Base-by-base conservation (phyloP, 2,113 vertebrate genomes). In the Poeciliopsis turrubarensis region DNA sequence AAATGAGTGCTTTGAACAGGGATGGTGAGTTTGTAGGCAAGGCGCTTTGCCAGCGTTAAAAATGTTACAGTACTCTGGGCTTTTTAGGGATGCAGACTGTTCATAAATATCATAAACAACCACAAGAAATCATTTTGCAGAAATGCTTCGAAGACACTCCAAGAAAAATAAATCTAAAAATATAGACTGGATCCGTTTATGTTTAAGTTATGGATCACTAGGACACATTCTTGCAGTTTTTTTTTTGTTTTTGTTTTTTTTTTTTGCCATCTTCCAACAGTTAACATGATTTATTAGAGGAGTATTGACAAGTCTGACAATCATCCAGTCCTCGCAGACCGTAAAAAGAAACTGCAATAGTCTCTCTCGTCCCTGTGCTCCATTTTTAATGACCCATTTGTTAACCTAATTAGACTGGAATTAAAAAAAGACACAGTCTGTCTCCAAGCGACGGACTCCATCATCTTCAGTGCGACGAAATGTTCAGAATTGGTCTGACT, bases 351-450 rank as follows among this genome's bases (percentile, higher is more conserved):
- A 31, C 60, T 17, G 19, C 47, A 0, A 54, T 66, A 10, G 12
- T 62, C 67, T 34, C 67, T 71, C 66, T 27, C 7, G 31, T 60
- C 26, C 47, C 37, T 65, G 65, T 54, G 85, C 68, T 75, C 72
- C 69, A 68, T 75, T 83, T 85, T 60, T 78, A 32, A 47, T 79
- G 87, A 85, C 85, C 87, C 29, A 75, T 80, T 81, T 89, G 66
- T 67, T 80, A 84, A 84, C 84, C 82, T 61, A 34, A 82, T 82
- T 80, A 84, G 79, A 80, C 79, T 70, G 63, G 81, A 89, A 84
- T 82, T 37, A 41, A 47, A 83, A 85, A 89, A 60, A 69, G 22
- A 7, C 22, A 32, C 51, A 65, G 76, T 72, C 68, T 62, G 14
- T 32, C 19, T 77, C 44, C 57, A 27, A 74, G 63, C 68, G 78